Percentiles rank a stretch among this genome's conserved stretches.
These are phyloP conservation scores for Sisor rabdophorus DNA, from an alignment of 2,113 vertebrate genomes.

Conservation along the genomic window DNA sequence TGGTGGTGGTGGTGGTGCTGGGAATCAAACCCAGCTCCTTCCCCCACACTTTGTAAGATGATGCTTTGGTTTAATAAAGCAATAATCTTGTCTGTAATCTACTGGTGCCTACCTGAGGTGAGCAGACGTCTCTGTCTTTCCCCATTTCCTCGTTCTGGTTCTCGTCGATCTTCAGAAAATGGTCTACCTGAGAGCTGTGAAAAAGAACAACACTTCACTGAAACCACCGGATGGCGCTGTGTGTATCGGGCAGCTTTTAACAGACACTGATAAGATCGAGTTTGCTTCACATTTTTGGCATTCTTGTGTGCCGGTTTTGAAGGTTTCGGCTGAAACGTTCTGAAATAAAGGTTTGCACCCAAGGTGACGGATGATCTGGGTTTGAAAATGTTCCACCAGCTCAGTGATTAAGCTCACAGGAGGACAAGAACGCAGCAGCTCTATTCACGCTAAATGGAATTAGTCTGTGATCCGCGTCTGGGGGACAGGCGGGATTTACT, in stretches of 20 bases:
- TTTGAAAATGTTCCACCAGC: slow-evolving; percentile 33
- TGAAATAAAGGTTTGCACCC: slow-evolving; percentile 29
- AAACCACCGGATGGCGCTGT: slow-evolving; percentile 16
- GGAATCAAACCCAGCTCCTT: no score
- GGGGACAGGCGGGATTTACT: slow-evolving; percentile 62
- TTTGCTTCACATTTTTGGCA: neutral
- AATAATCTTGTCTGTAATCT: neutral
- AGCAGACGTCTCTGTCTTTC: slow-evolving; percentile 29
- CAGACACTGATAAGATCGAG: neutral
- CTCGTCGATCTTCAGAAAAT: slow-evolving; percentile 71
- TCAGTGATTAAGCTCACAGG: slow-evolving; percentile 5
- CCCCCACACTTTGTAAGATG: neutral
- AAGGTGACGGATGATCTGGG: slow-evolving; percentile 11
- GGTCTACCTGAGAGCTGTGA: slow-evolving; percentile 67
- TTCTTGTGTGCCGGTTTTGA: neutral
- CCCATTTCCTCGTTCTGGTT: slow-evolving; percentile 68
- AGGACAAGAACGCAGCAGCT: slow-evolving; percentile 17
- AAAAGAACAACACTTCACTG: slow-evolving; percentile 1
- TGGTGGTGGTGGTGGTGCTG: no score
- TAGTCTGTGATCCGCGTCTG: slow-evolving; percentile 56
- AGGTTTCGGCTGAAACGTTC: neutral
- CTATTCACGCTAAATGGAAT: slow-evolving; percentile 55
- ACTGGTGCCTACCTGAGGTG: slow-evolving; percentile 52
- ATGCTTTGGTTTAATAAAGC: no score
- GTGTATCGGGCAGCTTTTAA: neutral